phyloP scores from a whole-genome alignment of 2,113 vertebrate species.

The Coryphaenoides rupestris region DNA sequence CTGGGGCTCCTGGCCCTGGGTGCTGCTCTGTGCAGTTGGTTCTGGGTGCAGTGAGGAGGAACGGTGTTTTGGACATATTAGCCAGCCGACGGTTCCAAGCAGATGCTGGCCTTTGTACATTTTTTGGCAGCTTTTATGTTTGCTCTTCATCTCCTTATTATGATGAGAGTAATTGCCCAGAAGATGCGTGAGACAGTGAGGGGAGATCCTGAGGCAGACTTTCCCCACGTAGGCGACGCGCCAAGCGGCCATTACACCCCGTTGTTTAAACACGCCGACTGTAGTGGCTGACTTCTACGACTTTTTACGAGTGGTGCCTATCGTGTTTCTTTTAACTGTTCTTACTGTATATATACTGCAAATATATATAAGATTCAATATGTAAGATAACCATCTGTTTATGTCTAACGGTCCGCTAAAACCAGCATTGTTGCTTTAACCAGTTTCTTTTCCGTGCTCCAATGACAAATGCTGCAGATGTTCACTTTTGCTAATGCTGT shows the following conservation, averaged over 20 bases:
- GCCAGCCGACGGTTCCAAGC: slow-evolving; percentile 14
- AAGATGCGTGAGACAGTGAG: slow-evolving; percentile 36
- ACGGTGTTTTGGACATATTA: slow-evolving; percentile 1
- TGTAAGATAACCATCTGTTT: slow-evolving; percentile 33
- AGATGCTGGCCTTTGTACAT: slow-evolving; percentile 27
- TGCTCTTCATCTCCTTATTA: slow-evolving; percentile 22
- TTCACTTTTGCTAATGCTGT: neutral
- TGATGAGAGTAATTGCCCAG: slow-evolving; percentile 28
- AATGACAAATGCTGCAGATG: neutral
- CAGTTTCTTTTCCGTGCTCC: slow-evolving; percentile 12
- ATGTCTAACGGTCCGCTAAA: slow-evolving; percentile 24
- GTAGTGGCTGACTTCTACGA: slow-evolving; percentile 30
- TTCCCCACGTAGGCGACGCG: neutral
- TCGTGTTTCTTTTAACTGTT: slow-evolving; percentile 30
- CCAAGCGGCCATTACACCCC: slow-evolving; percentile 17
- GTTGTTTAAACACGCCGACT: slow-evolving; percentile 14
- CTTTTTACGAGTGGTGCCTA: slow-evolving; percentile 17
- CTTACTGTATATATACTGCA: slow-evolving; percentile 47
- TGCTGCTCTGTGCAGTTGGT: slow-evolving; percentile 42
- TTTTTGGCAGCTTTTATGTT: slow-evolving; percentile 41
- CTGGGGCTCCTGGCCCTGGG: slow-evolving; percentile 50
- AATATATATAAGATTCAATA: slow-evolving; percentile 34
- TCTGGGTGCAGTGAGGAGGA: slow-evolving; percentile 44
- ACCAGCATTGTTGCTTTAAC: slow-evolving; percentile 19
- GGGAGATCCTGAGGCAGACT: neutral